Evolutionary conservation across 1,140 invertebrate species (phyloP).

Genomic region (Lerema accius): DNA sequence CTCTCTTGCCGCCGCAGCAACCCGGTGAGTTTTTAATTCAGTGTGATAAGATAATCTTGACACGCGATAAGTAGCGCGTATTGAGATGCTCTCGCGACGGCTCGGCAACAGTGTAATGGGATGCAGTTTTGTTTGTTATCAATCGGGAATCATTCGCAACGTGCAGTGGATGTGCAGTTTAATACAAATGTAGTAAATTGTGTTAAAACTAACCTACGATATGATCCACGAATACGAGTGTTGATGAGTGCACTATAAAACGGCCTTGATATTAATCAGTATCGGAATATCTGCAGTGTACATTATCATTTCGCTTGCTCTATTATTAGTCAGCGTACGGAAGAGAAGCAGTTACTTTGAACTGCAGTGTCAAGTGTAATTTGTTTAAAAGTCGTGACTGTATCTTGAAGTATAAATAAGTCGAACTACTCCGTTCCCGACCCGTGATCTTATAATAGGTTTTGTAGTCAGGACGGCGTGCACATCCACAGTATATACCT

Average conservation of each 20-base stretch:
- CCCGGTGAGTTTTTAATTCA: slow-evolving; percentile 58
- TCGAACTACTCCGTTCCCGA: neutral
- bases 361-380: slow-evolving; percentile 9
- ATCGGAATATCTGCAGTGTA: neutral
- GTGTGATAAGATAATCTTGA: slow-evolving; percentile 35
- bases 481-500: too few relatives aligned
- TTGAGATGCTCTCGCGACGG: slow-evolving; percentile 20
- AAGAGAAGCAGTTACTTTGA: neutral
- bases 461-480: too few relatives aligned
- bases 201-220: neutral
- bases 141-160: neutral
- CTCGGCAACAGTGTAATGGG: neutral
- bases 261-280: neutral
- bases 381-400: slow-evolving; percentile 22
- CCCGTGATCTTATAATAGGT: neutral
- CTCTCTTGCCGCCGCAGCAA: slow-evolving; percentile 66
- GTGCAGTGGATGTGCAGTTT: too few relatives aligned
- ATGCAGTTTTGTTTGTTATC: neutral
- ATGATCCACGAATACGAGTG: neutral
- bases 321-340: neutral
- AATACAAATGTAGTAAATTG: too few relatives aligned
- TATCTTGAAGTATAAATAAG: slow-evolving; percentile 16
- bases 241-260: neutral
- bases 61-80: slow-evolving; percentile 6
- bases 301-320: neutral